Base-by-base conservation (phyloP, 2,888 invertebrate genomes). In the Stratiomys singularior region DNA sequence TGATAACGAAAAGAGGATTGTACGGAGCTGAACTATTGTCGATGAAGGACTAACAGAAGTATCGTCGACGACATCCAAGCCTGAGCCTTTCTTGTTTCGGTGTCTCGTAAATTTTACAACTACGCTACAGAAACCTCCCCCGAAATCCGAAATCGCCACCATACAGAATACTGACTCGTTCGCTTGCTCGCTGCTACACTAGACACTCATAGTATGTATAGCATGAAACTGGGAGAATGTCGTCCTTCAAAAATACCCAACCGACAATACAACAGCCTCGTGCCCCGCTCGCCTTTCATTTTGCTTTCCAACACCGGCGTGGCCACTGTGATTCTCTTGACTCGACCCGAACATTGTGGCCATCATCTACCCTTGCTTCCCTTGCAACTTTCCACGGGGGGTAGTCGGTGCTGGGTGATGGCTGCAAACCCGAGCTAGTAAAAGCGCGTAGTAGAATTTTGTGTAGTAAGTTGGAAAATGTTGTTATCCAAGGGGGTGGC, bases 81-180 rank as follows among this genome's bases (percentile, higher is more conserved):
- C 46, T 27, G 13, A 69, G 25, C 47, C 46, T 27, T 46, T 37
- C 37, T 37, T 9, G 37, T 3, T 9, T 37, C 21, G 69, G 27
- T 56, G 72, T 74, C 74, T 74, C 60, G 74, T 44, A 74, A 74
- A 60, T 58, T 74, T 60, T 74, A 74, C 74, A 74, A 74, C 74
- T 74, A 15, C 44, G 27, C 74, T 52, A 37, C 21, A 13, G 37
- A 74, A 37, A 9, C 37, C 58, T 37, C 37, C 23, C 25, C 74
- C 74, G 58, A 56, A 74, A 56, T 27, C 74, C 60, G 25, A 74
- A 56, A 58, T 74, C 74, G 58, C 58, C 37, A 69, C 69, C 46
- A 25, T 44, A 69, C 30, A 60, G 69, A 27, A 23, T 69, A 69
- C 69, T 69, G 47, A 69, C 69, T 69, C 69, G 23, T 11, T 47